Evolutionary conservation across 2,888 invertebrate genomes (phyloP), one percentile per base, ranked within the genome.

Genomic region (Desoria tigrina): DNA sequence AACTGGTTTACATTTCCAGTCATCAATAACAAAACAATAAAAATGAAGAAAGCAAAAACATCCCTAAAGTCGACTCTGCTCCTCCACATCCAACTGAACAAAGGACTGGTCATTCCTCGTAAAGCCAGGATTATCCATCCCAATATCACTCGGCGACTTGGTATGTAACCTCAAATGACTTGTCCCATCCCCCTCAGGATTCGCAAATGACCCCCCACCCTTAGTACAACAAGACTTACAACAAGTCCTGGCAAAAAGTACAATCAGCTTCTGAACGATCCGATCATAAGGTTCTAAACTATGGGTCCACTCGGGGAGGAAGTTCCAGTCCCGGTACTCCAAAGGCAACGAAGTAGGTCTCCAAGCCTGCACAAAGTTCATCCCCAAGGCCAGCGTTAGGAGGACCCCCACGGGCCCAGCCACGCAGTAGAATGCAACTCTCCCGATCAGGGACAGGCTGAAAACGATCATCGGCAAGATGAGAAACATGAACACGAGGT

Each of bases 241-340:
- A 45, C 21, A 45, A 18, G n/a, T 45, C 45, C 4, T 21, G 6
- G n/a, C n/a, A n/a, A 6, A 6, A 6, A 45, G 21, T 3, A 45
- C 6, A 16, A 45, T 45, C 21, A 6, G 9, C 45, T 45, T 45
- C 45, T 21, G 16, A 18, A 76, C 72, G 9, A 76, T 26, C 56
- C 78, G 69, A 75, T 82, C 82, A 55, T 79, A 77, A 2, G 82
- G 82, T 62, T 80, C 78, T 42, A 83, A 73, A 18, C 81, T 81
- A 32, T 79, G 77, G 66, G 81, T 74, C 74, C 79, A 79, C 18
- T 78, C 61, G 2, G 82, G 82, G 16, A 82, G 74, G 72, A 79
- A 81, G 24, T 79, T 72, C 81, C 81, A 82, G 18, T 77, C 78
- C 51, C 77, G 77, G 50, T 81, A 75, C 42, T 63, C 56, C 14